Evolutionary conservation across 2,113 vertebrate genomes (phyloP), one percentile per base, ranked within the genome.

Genomic region (Lanius ludovicianus): DNA sequence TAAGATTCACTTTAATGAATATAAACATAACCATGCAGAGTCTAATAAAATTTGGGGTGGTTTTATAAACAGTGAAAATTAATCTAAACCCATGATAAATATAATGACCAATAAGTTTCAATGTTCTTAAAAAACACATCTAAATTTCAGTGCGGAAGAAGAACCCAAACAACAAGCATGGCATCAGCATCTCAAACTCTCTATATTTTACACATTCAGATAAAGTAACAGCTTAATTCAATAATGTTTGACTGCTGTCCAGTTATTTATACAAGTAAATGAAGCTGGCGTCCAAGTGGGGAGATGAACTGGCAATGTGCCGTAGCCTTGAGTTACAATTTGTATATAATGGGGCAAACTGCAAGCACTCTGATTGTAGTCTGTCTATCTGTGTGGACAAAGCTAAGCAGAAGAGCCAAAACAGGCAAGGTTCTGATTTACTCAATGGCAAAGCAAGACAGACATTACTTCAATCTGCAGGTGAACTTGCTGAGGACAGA

Each of bases 181-280:
- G 30, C 35, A 79, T 52, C 37, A 71, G 57, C 77, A 75, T 73
- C 53, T n/a, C 65, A 79, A 68, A 44, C 3, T 35, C 24, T 21
- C n/a, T 70, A 0, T 15, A 75, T 73, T 87, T 93, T 76, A 85
- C 19, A 49, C 28, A 59, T 55, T 80, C 67, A 85, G 62, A 84
- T 70, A 80, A 91, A 83, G 46, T 62, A 89, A 85, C 57, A 94
- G 59, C 82, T 80, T 83, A 89, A 83, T 63, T 80, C 91, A 95
- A 46, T 94, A 59, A 35, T 2, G 1, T 91, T 78, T 73, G 55
- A 91, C 70, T 74, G 27, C 46, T 80, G n/a, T n/a, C 53, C 55
- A 63, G 63, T 57, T 94, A 92, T 90, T 92, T 84, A 79, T 53
- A 77, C 1, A 35, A 95, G 74, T 31, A 93, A 91, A 90, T n/a